phyloP scores from a whole-genome alignment of 2,797 vertebrate species.

The Lepidocolaptes lacrymiger region DNA sequence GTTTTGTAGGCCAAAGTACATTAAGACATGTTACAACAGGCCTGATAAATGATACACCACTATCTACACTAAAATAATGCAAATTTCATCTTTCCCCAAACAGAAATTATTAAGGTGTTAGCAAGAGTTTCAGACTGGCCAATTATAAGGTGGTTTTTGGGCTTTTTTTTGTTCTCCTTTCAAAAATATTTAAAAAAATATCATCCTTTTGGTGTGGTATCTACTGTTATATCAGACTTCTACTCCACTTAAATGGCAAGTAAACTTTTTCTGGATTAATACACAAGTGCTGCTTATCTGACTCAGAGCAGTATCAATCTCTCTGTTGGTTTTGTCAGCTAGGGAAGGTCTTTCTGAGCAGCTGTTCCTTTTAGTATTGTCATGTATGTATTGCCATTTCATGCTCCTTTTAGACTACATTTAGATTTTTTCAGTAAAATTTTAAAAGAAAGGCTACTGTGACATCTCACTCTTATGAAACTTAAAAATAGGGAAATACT shows the following conservation, averaged over 20 bases:
- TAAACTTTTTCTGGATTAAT: not conserved
- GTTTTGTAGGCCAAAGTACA: not conserved
- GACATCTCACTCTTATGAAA: not conserved
- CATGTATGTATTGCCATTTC: not conserved
- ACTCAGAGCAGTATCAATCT: not conserved
- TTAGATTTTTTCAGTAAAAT: not conserved
- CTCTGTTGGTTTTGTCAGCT: not conserved
- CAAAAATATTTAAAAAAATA: not conserved
- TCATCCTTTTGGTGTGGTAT: not conserved
- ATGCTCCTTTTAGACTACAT: not conserved
- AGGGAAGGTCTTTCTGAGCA: not conserved
- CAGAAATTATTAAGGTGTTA: not conserved
- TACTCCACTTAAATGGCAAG: not conserved
- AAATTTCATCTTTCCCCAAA: not conserved
- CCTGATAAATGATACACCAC: not conserved
- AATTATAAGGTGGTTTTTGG: not conserved
- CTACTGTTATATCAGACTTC: not conserved
- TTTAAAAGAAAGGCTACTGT: not conserved
- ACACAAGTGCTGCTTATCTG: not conserved
- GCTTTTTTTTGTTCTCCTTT: not conserved
- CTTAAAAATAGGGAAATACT: too few relatives aligned
- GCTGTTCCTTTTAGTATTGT: not conserved
- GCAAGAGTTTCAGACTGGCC: not conserved
- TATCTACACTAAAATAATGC: not conserved
- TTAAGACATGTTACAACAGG: not conserved